Percentiles rank a stretch among this genome's conserved stretches.
phyloP scores from a whole-genome alignment of 2,888 invertebrate species.

The Euproctis similis region DNA sequence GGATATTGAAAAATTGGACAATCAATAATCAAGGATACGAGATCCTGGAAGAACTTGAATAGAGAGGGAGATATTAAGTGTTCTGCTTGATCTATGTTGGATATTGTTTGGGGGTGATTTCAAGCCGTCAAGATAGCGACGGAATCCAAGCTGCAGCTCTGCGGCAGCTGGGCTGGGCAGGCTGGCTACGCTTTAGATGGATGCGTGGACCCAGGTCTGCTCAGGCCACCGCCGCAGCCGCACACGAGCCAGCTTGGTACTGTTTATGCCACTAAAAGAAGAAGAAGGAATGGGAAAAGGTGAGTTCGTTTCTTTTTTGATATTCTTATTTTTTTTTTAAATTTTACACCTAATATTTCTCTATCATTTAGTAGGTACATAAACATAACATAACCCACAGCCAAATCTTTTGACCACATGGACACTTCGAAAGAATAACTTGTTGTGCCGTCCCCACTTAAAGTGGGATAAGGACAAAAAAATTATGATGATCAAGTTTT shows the following conservation, averaged over 20 bases:
- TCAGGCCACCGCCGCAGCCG: conserved; percentile 85
- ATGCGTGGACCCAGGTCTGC: conserved; percentile 84
- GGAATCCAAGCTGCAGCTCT: conserved; percentile 65
- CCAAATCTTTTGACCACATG: no score
- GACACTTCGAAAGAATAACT: no score
- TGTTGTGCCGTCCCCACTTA: no score
- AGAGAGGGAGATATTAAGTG: background rate
- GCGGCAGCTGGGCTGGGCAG: conserved; percentile 64
- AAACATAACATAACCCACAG: no score
- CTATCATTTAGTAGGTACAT: no score
- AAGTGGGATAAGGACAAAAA: no score
- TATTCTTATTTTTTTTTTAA: no score
- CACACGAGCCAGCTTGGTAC: conserved; percentile 92
- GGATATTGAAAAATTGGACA: conserved; percentile 1
- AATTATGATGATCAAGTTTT: no score
- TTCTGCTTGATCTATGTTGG: conserved; percentile 15
- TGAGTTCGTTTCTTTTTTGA: conserved; percentile 65
- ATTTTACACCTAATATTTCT: no score
- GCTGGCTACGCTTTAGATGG: conserved; percentile 77
- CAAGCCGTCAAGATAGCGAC: conserved; percentile 68
- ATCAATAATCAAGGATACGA: no score
- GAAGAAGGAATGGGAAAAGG: conserved; percentile 97
- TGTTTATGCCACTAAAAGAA: conserved; percentile 96
- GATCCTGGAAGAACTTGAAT: background rate
- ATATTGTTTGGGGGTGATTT: conserved; percentile 11